These are phyloP conservation scores for Ctenopoma multispine DNA, from an alignment of 2,797 vertebrate species.

Conservation along the genomic window DNA sequence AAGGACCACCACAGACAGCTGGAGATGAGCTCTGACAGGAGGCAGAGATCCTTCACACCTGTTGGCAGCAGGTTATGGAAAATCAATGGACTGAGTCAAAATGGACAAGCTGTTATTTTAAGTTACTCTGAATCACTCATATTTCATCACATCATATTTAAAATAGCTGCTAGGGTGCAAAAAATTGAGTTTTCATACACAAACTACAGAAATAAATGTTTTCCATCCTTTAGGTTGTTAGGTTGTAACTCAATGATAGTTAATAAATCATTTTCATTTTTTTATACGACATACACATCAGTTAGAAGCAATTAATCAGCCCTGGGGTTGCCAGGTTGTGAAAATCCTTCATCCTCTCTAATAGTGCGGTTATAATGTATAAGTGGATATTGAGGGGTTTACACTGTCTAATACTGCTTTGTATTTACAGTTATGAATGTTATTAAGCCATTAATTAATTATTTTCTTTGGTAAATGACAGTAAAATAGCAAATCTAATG, in stretches of 20 bases:
- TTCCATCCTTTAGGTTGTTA: not conserved
- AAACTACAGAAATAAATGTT: not conserved
- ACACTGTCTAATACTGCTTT: no score
- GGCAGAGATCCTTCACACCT: slow-evolving; percentile 67
- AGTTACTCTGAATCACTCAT: slow-evolving; percentile 10
- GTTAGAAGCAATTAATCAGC: not conserved
- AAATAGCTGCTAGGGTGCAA: not conserved
- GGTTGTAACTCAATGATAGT: not conserved
- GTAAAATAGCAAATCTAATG: no score
- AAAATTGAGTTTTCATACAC: not conserved
- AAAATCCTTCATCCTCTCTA: no score
- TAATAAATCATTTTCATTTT: not conserved
- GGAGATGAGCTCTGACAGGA: slow-evolving; percentile 62
- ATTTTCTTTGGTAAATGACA: no score
- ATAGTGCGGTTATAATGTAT: no score
- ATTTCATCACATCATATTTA: not conserved
- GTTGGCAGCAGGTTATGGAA: slow-evolving; percentile 47
- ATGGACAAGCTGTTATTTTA: slow-evolving; percentile 37
- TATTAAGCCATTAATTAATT: no score
- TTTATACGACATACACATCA: no score
- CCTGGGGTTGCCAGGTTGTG: slow-evolving; percentile 1
- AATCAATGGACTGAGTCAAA: slow-evolving; percentile 66
- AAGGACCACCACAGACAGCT: slow-evolving; percentile 30
- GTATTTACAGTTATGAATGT: no score
- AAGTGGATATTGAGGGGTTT: no score